Evolutionary conservation across 2,888 invertebrate species (phyloP), one percentile per base, ranked within the genome.

Genomic region (Brenthis daphne): DNA sequence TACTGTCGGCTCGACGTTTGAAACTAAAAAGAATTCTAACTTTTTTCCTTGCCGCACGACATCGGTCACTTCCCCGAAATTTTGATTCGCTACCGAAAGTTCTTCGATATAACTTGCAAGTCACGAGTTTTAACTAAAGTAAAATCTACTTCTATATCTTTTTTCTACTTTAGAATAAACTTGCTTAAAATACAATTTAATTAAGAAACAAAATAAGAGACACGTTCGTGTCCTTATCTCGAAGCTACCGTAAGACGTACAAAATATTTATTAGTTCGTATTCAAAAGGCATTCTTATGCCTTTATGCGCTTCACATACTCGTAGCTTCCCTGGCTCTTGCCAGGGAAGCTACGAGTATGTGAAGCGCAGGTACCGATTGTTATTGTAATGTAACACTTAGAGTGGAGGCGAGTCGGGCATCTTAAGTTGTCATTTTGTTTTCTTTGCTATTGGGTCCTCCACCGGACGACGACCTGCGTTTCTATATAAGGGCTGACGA

Each of bases 381-480:
- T 89, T 89, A 89, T 92, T 90, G 85, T 91, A 89, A 89, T 88
- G 84, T 83, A 82, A 87, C 85, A 85, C 85, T 86, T 77, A 80
- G 79, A 78, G 77, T 75, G 77, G 75, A 77, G 77, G 78, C 74
- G 81, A 85, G 82, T 82, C 82, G 88, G 88, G 88, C 87, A 86
- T 88, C 89, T 90, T 87, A 84, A 86, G 83, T 86, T 89, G 89
- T 89, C 87, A 88, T 86, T 85, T 85, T 88, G 85, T 89, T 90
- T 89, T 91, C 86, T 89, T 89, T 87, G 85, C 87, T 85, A 83
- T 82, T 82, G 82, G 82, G 75, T 83, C 82, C 86, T 88, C 78
- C 75, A 70, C 65, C 85, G 92, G 87, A 74, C 90, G 83, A 85
- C 85, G 91, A 91, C 90, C 82, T 82, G 74, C 77, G 76, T 79